Base-by-base conservation (phyloP, 2,113 vertebrate genomes). In the Thinocorus orbignyianus region DNA sequence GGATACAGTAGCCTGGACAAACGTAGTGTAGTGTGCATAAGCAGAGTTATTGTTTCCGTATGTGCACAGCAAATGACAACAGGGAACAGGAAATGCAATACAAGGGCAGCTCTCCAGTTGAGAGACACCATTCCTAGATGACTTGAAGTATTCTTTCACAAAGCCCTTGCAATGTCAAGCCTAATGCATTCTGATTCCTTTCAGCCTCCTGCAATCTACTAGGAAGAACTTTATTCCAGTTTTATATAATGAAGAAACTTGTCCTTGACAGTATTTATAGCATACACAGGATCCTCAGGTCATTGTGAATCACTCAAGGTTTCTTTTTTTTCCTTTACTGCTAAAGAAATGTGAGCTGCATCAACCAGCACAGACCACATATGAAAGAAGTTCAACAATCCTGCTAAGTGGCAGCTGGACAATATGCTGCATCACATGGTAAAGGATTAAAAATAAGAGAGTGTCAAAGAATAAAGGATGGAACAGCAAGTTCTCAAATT, bases 111-210 rank as follows among this genome's bases (percentile, higher is more conserved):
- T 79, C 85, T 93, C 18, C 42, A 88, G 54, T 18, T 46, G 64
- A 93, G 46, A 80, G 35, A 81, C 15, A 66, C 48, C 88, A 23
- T 80, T 97, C 42, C 52, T 88, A 88, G 73, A 74, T 4, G 2
- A 51, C 49, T 81, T 82, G 17, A 81, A 96, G 49, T 71, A 54
- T n/a, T 84, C n/a, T 81, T n/a, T 89, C 1, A 0, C 72, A 48
- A 48, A 81, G 22, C 25, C 37, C 68, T 97, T 92, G 18, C 33
- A 85, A 68, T 81, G 42, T 73, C 58, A 95, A 94, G 17, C 70
- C 61, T 92, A 97, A 90, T 77, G 73, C 65, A 89, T 95, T 82
- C 42, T 80, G 23, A 31, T 95, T 96, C 73, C 65, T 96, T 91
- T 94, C 85, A 94, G 39, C 31, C 31, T 94, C 33, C 74, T 64